Evolutionary conservation across 2,888 invertebrate genomes (phyloP).

Genomic region (Seira sanloemensis): DNA sequence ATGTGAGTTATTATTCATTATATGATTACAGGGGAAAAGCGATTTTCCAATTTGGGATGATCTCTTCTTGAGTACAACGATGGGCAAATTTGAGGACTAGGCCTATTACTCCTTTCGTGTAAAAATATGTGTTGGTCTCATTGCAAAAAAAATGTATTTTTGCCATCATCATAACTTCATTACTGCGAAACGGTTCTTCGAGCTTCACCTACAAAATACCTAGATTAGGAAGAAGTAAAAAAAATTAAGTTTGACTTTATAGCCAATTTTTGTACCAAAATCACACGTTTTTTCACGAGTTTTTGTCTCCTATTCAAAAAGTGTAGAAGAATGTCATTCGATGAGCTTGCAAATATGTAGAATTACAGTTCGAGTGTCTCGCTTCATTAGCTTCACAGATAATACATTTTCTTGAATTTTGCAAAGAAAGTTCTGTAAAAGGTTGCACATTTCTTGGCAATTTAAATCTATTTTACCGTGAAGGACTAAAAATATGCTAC

Average conservation of each 20-base stretch:
- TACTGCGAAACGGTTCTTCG: constrained; percentile 48
- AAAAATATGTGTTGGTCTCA: constrained; percentile 9
- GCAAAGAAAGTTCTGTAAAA: no score
- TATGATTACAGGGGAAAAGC: constrained; percentile 29
- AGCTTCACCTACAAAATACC: background rate
- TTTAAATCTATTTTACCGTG: no score
- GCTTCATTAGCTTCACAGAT: constrained; percentile 26
- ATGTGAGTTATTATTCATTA: constrained; percentile 28
- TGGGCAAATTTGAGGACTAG: background rate
- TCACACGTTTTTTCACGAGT: no score
- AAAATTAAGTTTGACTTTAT: constrained; percentile 36
- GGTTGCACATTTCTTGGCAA: no score
- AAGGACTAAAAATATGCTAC: no score
- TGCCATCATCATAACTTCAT: constrained; percentile 36
- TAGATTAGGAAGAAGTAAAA: no score
- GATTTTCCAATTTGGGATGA: constrained; percentile 54
- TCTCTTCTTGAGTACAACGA: constrained; percentile 35
- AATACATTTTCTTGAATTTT: background rate
- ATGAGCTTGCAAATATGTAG: constrained; percentile 45
- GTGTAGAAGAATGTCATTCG: constrained; percentile 43
- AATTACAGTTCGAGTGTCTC: constrained; percentile 19
- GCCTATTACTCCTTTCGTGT: background rate
- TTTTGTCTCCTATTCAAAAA: no score
- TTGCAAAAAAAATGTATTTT: background rate
- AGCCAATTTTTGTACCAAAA: no score